Evolutionary conservation across 2,797 vertebrate genomes (phyloP).

Genomic region (Neosilurus hyrtlii): DNA sequence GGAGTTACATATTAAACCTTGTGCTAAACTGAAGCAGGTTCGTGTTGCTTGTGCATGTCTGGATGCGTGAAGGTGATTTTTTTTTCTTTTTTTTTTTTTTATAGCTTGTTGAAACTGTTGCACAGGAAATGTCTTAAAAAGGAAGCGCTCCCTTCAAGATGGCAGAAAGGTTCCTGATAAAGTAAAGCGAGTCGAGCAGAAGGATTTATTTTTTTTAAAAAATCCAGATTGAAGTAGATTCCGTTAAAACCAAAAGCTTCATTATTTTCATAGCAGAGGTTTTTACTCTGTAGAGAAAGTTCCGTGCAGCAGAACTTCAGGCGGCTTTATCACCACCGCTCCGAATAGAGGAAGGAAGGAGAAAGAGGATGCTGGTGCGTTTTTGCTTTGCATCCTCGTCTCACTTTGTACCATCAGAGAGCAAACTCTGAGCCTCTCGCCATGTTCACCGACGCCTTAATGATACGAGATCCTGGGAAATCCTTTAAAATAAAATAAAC

Average conservation of each 20-base stretch:
- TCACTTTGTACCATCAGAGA: not conserved
- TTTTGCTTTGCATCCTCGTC: not conserved
- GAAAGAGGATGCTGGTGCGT: constrained; percentile 57
- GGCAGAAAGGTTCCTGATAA: not conserved
- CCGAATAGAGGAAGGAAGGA: constrained; percentile 57
- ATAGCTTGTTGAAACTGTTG: constrained; percentile 1
- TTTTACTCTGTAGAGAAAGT: not conserved
- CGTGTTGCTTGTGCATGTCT: not conserved
- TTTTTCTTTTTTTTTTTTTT: not conserved
- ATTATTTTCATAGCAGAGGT: not conserved
- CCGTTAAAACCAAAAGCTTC: no score
- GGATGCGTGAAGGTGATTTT: not conserved
- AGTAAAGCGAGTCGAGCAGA: not conserved
- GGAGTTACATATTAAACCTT: no score
- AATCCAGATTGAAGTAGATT: no score
- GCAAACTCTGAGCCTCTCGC: no score
- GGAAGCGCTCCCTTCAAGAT: constrained; percentile 26
- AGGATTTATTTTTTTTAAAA: not conserved
- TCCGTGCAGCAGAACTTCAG: constrained; percentile 3
- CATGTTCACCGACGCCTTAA: not conserved
- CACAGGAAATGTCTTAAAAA: constrained; percentile 38
- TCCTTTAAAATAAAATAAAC: not conserved
- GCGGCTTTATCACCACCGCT: constrained; percentile 45
- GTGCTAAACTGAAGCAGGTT: not conserved
- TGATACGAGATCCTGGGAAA: no score